Evolutionary conservation across 2,888 invertebrate species (phyloP).

Genomic region (Polietes domitor): DNA sequence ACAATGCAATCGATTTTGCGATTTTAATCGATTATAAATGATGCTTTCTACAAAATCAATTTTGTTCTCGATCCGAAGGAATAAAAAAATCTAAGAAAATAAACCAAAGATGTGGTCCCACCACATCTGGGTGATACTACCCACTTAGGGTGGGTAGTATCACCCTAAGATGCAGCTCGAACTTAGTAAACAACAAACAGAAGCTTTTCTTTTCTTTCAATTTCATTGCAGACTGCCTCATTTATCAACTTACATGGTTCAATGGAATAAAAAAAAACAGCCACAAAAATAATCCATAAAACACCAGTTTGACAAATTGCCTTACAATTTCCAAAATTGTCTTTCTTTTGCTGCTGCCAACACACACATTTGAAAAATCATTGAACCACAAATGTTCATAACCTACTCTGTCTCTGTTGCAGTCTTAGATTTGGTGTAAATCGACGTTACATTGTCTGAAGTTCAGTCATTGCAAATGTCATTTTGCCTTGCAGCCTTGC

Average conservation of each 20-base stretch:
- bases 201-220: background rate
- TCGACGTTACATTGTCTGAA: background rate
- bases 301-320: constrained; percentile 52
- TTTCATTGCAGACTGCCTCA: background rate
- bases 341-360: background rate
- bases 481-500: background rate
- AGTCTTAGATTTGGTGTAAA: background rate
- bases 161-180: too few relatives aligned
- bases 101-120: too few relatives aligned
- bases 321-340: constrained; percentile 15
- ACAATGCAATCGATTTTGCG: too few relatives aligned
- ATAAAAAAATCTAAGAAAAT: too few relatives aligned
- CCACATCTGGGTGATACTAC: too few relatives aligned
- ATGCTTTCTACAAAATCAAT: too few relatives aligned
- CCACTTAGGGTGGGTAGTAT: too few relatives aligned
- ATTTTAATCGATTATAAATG: too few relatives aligned
- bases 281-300: background rate
- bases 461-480: background rate
- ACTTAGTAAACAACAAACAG: background rate
- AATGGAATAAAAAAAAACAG: background rate
- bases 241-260: background rate
- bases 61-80: too few relatives aligned
- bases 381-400: constrained; percentile 23
- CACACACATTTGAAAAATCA: constrained; percentile 10
- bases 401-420: background rate